Evolutionary conservation across 1,140 invertebrate genomes (phyloP), one percentile per base, ranked within the genome.

Genomic region (Adoxophyes honmai): DNA sequence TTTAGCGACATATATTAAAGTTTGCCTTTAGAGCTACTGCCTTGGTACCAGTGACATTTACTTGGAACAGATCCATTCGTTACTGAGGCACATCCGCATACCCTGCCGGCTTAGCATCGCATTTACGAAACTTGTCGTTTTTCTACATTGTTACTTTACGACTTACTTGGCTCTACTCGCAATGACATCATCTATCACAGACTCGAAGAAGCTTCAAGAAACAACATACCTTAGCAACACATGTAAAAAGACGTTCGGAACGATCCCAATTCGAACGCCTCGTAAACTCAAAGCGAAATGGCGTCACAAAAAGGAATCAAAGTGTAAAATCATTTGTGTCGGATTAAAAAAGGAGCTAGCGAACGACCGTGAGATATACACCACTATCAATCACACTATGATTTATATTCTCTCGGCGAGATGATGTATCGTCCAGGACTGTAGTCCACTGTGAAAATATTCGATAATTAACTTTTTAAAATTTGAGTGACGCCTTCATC

Each of bases 401-500:
- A 87, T 87, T 87, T 84, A 86, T 87, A 78, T 72, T 71, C 75
- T 65, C 66, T 54, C 60, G 34, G 62, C 56, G 66, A 75, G 67
- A 87, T 87, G 82, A 87, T 87, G 81, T 79, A 87, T 85, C 69
- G 62, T 35, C 33, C 65, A 56, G 61, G 64, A 69, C 66, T 58
- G 48, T 70, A 67, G 67, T 67, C 68, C 69, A 42, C 64, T 69
- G 73, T 69, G 71, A 80, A 75, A 81, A 73, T 76, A 75, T 80
- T 75, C 70, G 77, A 82, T 87, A 88, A 88, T 88, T 88, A 88
- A 88, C 85, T 88, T 86, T 88, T 86, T 77, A 85, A 81, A 81
- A 70, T 83, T 82, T 86, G 81, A 87, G 75, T 70, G 74, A 82
- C 79, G 75, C 81, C 81, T 83, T 78, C 78, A 81, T 81, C 57